phyloP scores from a whole-genome alignment of 2,113 vertebrate genomes.

The Glaucomys volans region DNA sequence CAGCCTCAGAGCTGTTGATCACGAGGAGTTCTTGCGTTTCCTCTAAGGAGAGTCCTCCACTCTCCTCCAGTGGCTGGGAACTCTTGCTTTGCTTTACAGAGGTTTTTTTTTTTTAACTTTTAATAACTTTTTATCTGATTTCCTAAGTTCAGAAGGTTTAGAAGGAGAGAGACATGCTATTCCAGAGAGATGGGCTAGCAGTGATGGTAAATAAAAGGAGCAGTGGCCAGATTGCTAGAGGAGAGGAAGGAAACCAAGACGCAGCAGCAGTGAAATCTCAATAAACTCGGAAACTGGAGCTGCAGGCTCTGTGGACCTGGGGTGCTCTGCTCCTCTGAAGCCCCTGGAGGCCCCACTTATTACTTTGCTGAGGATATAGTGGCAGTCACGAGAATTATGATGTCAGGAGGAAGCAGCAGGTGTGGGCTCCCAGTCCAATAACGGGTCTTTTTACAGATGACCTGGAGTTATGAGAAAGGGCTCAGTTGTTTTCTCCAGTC shows the following conservation, averaged over 20 bases:
- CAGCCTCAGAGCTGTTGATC: background rate
- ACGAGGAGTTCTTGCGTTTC: background rate
- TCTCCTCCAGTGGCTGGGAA: background rate
- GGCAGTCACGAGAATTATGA: background rate
- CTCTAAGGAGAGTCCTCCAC: background rate
- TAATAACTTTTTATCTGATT: background rate
- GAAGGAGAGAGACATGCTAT: background rate
- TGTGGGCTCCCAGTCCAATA: background rate
- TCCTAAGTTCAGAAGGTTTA: background rate
- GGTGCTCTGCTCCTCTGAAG: rapidly evolving
- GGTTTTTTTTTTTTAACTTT: background rate
- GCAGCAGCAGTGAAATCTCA: background rate
- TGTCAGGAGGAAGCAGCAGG: background rate
- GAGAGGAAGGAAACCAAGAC: background rate
- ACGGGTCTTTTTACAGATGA: conserved; percentile 12
- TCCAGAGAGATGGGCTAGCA: background rate
- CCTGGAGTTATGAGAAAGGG: background rate
- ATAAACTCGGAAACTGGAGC: background rate
- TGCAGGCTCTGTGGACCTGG: background rate
- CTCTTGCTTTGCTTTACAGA: background rate
- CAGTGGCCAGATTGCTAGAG: background rate
- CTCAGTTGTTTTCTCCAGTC: conserved; percentile 36
- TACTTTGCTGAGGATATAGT: background rate
- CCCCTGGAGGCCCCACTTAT: background rate
- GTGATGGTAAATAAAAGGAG: background rate